Evolutionary conservation across 2,888 invertebrate genomes (phyloP), one percentile per base, ranked within the genome.

Genomic region (Pasiphila rectangulata): DNA sequence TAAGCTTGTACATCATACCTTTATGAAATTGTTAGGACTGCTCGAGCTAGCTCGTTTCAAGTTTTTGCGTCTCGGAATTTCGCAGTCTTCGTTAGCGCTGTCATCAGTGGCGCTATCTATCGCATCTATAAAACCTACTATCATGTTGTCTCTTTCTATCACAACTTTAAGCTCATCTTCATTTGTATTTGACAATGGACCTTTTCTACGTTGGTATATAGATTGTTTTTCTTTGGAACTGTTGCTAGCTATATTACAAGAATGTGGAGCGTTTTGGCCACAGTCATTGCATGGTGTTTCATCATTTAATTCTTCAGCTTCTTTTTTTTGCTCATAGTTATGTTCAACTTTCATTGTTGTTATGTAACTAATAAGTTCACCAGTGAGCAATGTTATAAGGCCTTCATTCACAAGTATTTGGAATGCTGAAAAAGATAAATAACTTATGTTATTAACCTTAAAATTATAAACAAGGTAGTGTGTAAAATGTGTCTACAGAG

Each of bases 81-180:
- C 63, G 6, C 79, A 80, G n/a, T 76, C 75, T 29, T 82, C 82
- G 44, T 67, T 69, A 45, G 79, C 81, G n/a, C 82, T 79, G 7
- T 87, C 86, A 2, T 78, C 72, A 0, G 69, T 75, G 21, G 86
- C 86, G 43, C 83, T 86, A 19, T 83, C 83, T 2, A 79, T 64
- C 2, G 82, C 77, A 50, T 87, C 88, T 24, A 80, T 69, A 55
- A 88, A 87, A 2, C 85, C 85, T 16, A 87, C 82, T 13, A 86
- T 78, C 86, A 87, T 87, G 57, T 87, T 88, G 56, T 88, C 88
- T 49, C 86, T 80, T 67, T 88, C 86, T 59, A 89, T 87, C 2
- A 84, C 78, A 12, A 88, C 80, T 56, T 81, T 84, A 34, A 83
- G 59, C 46, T 83, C 83, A 58, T 86, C 86, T 44, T 78, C 78